Percentiles rank a stretch among this genome's conserved stretches.
Evolutionary conservation across 2,888 invertebrate species (phyloP).

Genomic region (Calliopum simillimum): DNA sequence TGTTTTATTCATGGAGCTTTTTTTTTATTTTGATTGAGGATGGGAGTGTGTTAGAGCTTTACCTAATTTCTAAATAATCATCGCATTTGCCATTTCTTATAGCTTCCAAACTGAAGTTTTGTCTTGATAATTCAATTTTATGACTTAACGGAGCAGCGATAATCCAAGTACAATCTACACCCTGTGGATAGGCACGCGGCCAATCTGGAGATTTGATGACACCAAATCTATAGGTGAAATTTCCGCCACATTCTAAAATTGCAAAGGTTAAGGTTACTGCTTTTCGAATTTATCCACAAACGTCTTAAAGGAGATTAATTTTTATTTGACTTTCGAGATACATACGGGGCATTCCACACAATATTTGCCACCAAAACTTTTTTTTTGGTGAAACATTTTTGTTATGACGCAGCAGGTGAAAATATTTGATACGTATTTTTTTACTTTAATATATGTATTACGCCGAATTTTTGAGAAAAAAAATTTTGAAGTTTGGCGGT

Average conservation of each 20-base stretch:
- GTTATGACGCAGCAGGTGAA: no score
- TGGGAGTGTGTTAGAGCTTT: background rate
- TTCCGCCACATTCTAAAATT: constrained; percentile 78
- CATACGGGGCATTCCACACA: no score
- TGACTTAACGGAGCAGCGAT: constrained; percentile 79
- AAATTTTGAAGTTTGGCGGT: no score
- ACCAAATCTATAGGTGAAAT: constrained; percentile 75
- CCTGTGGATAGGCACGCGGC: constrained; percentile 77
- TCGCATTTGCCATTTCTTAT: constrained; percentile 70
- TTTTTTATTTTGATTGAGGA: no score
- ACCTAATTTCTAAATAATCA: constrained; percentile 83
- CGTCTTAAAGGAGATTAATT: no score
- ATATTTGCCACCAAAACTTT: no score
- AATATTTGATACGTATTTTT: no score
- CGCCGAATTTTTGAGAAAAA: no score
- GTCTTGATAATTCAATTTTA: constrained; percentile 79
- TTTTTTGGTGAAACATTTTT: no score
- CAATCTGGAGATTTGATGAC: constrained; percentile 82
- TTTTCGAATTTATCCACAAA: background rate
- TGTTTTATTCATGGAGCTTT: no score
- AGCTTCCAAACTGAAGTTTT: constrained; percentile 75
- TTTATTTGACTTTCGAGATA: no score
- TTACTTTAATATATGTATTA: no score
- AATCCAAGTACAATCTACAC: constrained; percentile 82
- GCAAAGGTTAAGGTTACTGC: background rate